Base-by-base conservation (phyloP, 2,797 vertebrate species). In the Echiichthys vipera region DNA sequence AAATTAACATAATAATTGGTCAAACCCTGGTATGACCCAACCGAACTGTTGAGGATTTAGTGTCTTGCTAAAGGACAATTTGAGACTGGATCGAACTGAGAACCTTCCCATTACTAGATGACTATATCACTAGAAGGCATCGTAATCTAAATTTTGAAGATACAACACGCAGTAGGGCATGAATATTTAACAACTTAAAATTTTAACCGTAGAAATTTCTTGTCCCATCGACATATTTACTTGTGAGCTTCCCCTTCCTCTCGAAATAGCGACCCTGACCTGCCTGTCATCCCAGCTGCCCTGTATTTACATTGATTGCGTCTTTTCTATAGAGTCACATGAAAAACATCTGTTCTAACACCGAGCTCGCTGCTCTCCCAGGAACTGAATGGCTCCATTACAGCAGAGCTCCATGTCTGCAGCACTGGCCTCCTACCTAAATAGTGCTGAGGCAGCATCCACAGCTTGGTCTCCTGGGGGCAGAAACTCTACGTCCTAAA, bases 261-360 rank as follows among this genome's bases (percentile, higher is more conserved):
- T 58, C 2, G 5, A 81, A 83, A 82, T 7, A 66, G 42, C 65
- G 79, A 61, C 50, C 59, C 42, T 69, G 77, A 58, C 65, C 74
- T 29, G 13, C 39, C 56, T 11, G 62, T 71, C 62, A 45, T 37
- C 63, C 68, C 86, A 84, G 76, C 70, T 72, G 84, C 43, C 61
- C 30, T 65, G 84, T 71, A 79, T 85, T 85, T 68, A 80, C 77
- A 88, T 66, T 78, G 85, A 91, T 77, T 55, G 50, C 59, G 65
- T 70, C 65, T 69, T 74, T 66, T 25, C 56, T 67, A 53, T 65
- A 58, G 65, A 63, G 54, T 72, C 56, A 53, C 83, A 78, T 78
- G 71, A 82, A 78, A 80, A 90, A 79, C 88, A 85, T 84, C 84
- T 87, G 84, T 74, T 88, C 40, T 51, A 56, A 77, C 58, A 22